These are phyloP conservation scores for Melanotaenia boesemani DNA, from an alignment of 2,797 vertebrate genomes.

Conservation along the genomic window DNA sequence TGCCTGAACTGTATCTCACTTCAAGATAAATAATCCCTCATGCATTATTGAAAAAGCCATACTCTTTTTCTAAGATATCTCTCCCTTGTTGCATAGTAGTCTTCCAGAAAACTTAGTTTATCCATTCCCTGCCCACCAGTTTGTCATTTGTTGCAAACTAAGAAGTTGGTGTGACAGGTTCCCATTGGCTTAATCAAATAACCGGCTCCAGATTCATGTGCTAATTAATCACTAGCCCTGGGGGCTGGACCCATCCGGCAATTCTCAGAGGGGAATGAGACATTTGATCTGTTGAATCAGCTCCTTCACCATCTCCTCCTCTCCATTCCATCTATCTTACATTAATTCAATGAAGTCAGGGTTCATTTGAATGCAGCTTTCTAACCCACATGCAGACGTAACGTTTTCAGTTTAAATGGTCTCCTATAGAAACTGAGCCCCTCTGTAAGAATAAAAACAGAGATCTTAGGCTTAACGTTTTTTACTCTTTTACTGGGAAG, in stretches of 20 bases:
- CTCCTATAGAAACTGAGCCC: constrained; percentile 2
- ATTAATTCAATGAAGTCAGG: constrained; percentile 69
- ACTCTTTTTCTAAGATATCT: background rate
- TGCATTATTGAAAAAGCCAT: constrained; percentile 68
- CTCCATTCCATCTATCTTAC: constrained; percentile 61
- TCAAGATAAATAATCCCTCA: constrained; percentile 74
- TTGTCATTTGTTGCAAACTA: constrained; percentile 56
- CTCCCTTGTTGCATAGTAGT: constrained; percentile 8
- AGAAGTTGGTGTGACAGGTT: constrained; percentile 65
- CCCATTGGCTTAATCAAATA: constrained; percentile 78
- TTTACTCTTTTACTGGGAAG: constrained; percentile 9
- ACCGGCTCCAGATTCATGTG: constrained; percentile 71
- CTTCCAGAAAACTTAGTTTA: constrained; percentile 16
- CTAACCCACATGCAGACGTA: constrained; percentile 11
- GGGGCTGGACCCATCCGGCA: constrained; percentile 61
- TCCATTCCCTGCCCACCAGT: background rate
- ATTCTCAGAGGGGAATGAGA: constrained; percentile 55
- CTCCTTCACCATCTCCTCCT: constrained; percentile 52
- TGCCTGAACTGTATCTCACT: constrained; percentile 67
- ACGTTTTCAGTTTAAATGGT: constrained; percentile 34
- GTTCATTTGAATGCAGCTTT: constrained; percentile 57
- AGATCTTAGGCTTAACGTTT: constrained; percentile 6
- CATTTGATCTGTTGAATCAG: constrained; percentile 78
- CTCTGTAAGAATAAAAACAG: constrained; percentile 30
- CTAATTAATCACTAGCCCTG: constrained; percentile 81